Base-by-base conservation (phyloP, 1,140 invertebrate species). In the Trichoplusia ni region DNA sequence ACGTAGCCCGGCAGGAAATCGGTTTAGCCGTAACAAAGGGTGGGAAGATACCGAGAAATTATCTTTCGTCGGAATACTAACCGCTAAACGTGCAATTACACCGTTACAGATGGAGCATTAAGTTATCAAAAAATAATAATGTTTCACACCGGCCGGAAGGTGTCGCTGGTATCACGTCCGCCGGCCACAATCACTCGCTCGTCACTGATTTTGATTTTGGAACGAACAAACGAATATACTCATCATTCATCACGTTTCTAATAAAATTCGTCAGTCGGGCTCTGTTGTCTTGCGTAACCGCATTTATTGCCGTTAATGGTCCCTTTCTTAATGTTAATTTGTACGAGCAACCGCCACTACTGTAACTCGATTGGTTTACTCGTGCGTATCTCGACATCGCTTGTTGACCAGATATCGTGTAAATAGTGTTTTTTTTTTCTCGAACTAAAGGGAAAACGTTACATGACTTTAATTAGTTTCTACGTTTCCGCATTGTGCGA, bases 11-110 rank as follows among this genome's bases (percentile, higher is more conserved):
- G 76, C 84, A 84, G 84, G 85, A 88, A 89, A 89, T 89, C 82
- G 74, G 74, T 82, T 86, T 81, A 84, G 73, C 77, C 76, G 72
- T 80, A 81, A 85, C 86, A 86, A 89, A 89, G 82, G 84, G 79
- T 88, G 82, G 80, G 82, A 89, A 85, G 76, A 85, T 75, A 83
- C 79, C 83, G 86, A 87, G 85, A 90, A 88, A 89, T 89, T 86
- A 89, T 86, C 75, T 82, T 87, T 81, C 75, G 78, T 69, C 60
- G 81, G 71, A 81, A 75, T 80, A 82, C 65, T 81, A 88, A 90
- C 87, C 87, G 81, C 87, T 85, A 86, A 89, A 84, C 77, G 59
- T 70, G 78, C 84, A 87, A 90, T 90, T 88, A 90, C 82, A 90
- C 77, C 71, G 81, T 83, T 85, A 84, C 81, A 75, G 78, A 81